A percentile compares a stretch with the other conserved stretches of the same genome.
Evolutionary conservation across 2,113 vertebrate species (phyloP).

Genomic region (Australoheros scitulus): DNA sequence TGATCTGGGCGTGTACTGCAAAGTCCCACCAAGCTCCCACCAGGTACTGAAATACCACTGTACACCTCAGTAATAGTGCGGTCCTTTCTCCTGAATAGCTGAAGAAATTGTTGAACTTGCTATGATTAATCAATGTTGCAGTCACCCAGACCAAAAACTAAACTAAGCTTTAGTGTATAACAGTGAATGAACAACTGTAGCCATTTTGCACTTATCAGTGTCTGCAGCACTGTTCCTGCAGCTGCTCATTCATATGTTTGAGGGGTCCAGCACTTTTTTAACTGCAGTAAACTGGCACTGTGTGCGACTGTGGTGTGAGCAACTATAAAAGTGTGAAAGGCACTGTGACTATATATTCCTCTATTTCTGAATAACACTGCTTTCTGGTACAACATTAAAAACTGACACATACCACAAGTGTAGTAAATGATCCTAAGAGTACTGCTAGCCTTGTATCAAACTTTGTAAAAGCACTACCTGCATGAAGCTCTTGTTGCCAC

Average conservation of each 20-base stretch:
- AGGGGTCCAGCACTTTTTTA: background rate
- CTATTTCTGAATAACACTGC: background rate
- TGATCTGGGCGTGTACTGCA: background rate
- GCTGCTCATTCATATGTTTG: background rate
- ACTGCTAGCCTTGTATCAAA: background rate
- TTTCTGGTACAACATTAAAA: background rate
- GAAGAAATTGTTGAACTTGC: background rate
- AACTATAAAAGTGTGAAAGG: background rate
- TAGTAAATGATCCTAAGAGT: background rate
- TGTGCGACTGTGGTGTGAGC: background rate
- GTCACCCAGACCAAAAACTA: no score
- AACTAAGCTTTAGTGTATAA: background rate
- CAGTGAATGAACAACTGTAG: background rate
- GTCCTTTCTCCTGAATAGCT: background rate
- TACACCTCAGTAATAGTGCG: background rate
- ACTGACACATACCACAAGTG: background rate
- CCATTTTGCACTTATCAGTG: background rate
- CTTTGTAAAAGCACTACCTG: background rate
- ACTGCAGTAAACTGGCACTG: background rate
- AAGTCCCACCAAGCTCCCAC: no score
- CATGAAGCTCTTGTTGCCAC: background rate
- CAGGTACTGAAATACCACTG: no score
- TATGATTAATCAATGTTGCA: background rate
- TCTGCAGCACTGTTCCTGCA: background rate
- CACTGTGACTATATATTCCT: background rate